Base-by-base conservation (phyloP, 2,113 vertebrate genomes). In the Ammodytes marinus region DNA sequence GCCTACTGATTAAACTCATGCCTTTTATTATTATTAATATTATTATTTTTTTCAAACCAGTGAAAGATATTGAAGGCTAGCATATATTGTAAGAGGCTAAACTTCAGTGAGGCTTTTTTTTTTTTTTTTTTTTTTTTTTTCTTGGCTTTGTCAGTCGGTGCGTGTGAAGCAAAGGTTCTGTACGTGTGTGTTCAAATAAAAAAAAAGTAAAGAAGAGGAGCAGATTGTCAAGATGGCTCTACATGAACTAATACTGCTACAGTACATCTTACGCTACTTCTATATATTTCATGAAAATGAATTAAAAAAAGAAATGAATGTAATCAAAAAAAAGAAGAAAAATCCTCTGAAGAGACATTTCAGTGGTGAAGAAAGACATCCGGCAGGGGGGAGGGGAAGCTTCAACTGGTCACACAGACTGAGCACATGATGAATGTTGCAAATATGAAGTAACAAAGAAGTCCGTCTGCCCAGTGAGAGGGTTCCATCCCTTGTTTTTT, bases 221-320 rank as follows among this genome's bases (percentile, higher is more conserved):
- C 77, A 84, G 76, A 81, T 77, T 74, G 83, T 76, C 52, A 65
- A 83, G 65, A 73, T 72, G 84, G 83, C 65, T 83, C 67, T 72
- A 86, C 45, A 4, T 57, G 0, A 67, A 27, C 80, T 70, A 88
- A 83, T 87, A 84, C 77, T 80, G 87, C 89, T 93, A 91, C 85
- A 71, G 86, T 86, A 79, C 69, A 88, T 86, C 84, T 88, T 91
- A 65, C 72, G 84, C 91, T 93, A 92, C 84, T 49, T 84, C 85
- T 85, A 89, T 35, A 39, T 64, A 79, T 68, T 72, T 79, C 42
- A 74, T 87, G 74, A 91, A 71, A 84, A 84, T 76, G 40, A 87
- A 80, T 65, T 17, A 5, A 69, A 79, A 37, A 63, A 58, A 10
- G 12, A 7, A 59, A 47, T 27, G 27, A 59, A 47, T 27, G 27